A percentile compares a stretch with the other conserved stretches of the same genome.
Conservation (phyloP, 1,140 invertebrate genomes). For the Aradophagus sp. region DNA sequence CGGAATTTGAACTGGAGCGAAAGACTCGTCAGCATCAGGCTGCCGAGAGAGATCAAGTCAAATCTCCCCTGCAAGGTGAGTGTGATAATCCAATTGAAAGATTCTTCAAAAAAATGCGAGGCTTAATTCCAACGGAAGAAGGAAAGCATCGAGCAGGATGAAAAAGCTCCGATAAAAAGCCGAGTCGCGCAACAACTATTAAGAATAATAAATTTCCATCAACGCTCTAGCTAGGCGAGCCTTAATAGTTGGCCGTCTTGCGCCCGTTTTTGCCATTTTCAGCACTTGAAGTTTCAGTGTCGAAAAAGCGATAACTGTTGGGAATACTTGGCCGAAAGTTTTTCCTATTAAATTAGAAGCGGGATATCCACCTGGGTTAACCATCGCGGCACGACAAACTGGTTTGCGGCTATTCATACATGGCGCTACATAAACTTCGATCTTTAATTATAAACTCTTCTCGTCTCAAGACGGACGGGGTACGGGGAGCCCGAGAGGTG, state of each 20-base stretch:
- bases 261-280: slow-evolving; percentile 35
- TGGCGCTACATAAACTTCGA: slow-evolving; percentile 64
- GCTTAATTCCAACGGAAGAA: slow-evolving; percentile 14
- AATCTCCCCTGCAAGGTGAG: slow-evolving; percentile 87
- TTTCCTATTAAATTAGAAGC: slow-evolving; percentile 52
- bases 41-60: slow-evolving; percentile 84
- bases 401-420: slow-evolving; percentile 55
- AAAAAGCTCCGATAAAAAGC: neutral
- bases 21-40: slow-evolving; percentile 85
- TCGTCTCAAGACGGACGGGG: slow-evolving; percentile 34
- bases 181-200: slow-evolving; percentile 2
- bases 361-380: slow-evolving; percentile 42
- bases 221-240: slow-evolving; percentile 3
- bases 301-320: slow-evolving; percentile 46
- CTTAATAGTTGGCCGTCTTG: slow-evolving; percentile 27
- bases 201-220: slow-evolving; percentile 35
- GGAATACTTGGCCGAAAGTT: slow-evolving; percentile 48
- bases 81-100: slow-evolving; percentile 26
- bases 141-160: neutral
- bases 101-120: slow-evolving; percentile 11
- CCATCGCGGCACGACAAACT: slow-evolving; percentile 50
- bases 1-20: slow-evolving; percentile 88
- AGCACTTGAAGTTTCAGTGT: slow-evolving; percentile 40
- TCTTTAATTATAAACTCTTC: slow-evolving; percentile 73
- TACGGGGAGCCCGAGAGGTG: too few relatives aligned